Conservation (phyloP, 2,888 invertebrate species). For the Monochamus alternatus region DNA sequence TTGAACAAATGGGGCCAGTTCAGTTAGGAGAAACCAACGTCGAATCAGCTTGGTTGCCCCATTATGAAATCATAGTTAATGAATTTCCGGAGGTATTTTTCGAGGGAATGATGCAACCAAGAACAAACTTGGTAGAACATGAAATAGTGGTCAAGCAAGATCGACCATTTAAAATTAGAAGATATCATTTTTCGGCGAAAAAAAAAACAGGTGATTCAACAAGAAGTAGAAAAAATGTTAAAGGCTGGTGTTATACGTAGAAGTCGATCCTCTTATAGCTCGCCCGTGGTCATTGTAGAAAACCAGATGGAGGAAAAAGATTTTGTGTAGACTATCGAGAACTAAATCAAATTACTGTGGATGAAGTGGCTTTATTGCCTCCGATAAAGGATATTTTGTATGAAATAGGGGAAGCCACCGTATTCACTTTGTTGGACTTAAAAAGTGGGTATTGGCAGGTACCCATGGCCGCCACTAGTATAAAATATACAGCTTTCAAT, state of each 20-base stretch:
- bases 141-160: background rate
- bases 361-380: background rate
- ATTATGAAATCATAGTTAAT: background rate
- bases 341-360: background rate
- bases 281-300: constrained; percentile 3
- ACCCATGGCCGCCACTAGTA: background rate
- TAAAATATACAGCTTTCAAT: background rate
- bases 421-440: background rate
- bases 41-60: too few species aligned
- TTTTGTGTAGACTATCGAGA: constrained; percentile 20
- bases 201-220: background rate
- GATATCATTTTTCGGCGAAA: background rate
- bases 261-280: background rate
- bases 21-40: too few species aligned
- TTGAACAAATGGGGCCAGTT: too few species aligned
- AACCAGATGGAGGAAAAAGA: background rate
- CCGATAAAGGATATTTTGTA: too few species aligned
- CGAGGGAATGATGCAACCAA: background rate
- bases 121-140: background rate
- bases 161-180: background rate
- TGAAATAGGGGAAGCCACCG: background rate
- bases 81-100: background rate
- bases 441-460: background rate
- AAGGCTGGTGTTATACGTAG: background rate
- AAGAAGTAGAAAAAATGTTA: background rate